A percentile compares a stretch with the other conserved stretches of the same genome.
These are phyloP conservation scores for Recurvirostra avosetta DNA, from an alignment of 2,113 vertebrate species.

Conservation along the genomic window DNA sequence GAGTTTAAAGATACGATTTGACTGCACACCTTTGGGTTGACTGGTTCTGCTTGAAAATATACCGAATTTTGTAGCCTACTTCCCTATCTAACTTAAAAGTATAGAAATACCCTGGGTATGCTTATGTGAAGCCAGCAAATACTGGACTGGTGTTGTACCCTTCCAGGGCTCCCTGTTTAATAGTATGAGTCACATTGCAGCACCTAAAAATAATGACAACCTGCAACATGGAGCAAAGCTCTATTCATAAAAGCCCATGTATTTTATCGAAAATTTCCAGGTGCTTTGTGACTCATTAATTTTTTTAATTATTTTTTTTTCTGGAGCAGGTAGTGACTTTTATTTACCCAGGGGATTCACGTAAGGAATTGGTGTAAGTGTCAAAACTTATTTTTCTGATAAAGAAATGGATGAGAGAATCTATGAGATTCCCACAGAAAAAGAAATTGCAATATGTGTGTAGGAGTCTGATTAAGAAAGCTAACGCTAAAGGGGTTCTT, in stretches of 20 bases:
- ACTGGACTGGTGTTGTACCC: not conserved
- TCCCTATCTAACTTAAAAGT: not conserved
- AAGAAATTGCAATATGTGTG: not conserved
- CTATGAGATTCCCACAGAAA: not conserved
- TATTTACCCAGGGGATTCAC: not conserved
- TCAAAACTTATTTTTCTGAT: constrained; percentile 2
- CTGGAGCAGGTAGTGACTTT: not conserved
- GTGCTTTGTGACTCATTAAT: not conserved
- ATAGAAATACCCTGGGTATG: not conserved
- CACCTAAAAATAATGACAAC: not conserved
- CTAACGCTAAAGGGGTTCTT: not conserved
- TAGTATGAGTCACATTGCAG: not conserved
- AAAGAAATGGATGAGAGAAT: not conserved
- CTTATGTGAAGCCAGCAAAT: not conserved
- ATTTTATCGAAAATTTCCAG: not conserved
- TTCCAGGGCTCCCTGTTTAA: not conserved
- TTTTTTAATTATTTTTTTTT: not conserved
- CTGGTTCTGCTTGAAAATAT: not conserved
- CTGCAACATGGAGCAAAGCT: not conserved
- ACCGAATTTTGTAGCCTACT: not conserved
- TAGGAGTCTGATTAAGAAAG: not conserved
- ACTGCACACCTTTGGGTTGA: not conserved
- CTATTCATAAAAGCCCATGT: not conserved
- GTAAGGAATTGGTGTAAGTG: not conserved
- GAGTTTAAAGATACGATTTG: not conserved